phyloP scores from a whole-genome alignment of 2,888 invertebrate species.

The Rhyacophila evoluta region DNA sequence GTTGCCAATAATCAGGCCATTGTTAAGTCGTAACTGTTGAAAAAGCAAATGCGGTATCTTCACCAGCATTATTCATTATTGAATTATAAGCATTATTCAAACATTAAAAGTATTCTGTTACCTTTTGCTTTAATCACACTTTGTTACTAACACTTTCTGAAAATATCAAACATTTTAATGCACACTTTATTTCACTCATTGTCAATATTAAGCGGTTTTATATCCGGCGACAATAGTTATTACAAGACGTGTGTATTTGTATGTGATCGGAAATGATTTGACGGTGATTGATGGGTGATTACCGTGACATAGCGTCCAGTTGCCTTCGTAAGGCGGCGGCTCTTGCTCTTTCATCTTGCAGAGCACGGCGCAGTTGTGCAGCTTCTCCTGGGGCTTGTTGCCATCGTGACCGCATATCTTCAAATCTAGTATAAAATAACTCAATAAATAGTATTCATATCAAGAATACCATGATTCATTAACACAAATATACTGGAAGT shows the following conservation, averaged over 20 bases:
- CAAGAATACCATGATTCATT: too few species aligned
- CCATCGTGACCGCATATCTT: constrained; percentile 64
- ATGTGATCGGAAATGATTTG: constrained; percentile 11
- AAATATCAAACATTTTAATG: background rate
- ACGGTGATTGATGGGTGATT: constrained; percentile 28
- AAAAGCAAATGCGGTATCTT: background rate
- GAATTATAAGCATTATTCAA: constrained; percentile 8
- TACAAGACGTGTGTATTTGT: background rate
- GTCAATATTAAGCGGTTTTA: constrained; percentile 3
- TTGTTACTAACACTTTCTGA: constrained; percentile 18
- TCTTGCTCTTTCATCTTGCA: constrained; percentile 52
- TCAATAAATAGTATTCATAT: background rate
- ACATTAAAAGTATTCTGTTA: constrained; percentile 8
- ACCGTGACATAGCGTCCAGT: constrained; percentile 53
- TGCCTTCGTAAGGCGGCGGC: constrained; percentile 50
- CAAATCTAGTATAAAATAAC: constrained; percentile 60
- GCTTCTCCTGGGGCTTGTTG: constrained; percentile 56
- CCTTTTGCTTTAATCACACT: background rate
- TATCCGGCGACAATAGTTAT: background rate
- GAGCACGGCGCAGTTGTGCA: constrained; percentile 49
- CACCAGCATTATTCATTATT: background rate
- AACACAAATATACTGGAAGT: too few species aligned
- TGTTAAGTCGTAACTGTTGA: too few species aligned
- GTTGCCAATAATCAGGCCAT: background rate
- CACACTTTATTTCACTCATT: background rate